Evolutionary conservation across 2,888 invertebrate genomes (phyloP).

Genomic region (Lathronympha strigana): DNA sequence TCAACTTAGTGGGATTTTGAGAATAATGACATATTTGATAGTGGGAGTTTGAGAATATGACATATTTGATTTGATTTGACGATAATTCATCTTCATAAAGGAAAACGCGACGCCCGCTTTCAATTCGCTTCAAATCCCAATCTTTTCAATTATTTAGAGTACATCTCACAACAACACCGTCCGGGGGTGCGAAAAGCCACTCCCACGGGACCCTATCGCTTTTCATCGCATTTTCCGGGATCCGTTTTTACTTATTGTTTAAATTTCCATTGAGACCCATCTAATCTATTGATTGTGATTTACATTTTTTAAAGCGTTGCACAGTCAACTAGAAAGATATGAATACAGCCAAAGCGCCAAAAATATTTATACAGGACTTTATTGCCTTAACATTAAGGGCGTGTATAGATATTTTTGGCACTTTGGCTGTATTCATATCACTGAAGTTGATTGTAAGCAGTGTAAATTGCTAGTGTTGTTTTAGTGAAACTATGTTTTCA

Average conservation of each 20-base stretch:
- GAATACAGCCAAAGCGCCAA: not conserved
- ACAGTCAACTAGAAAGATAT: not conserved
- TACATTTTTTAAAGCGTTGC: conserved; percentile 4
- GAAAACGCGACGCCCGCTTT: not conserved
- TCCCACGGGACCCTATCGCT: conserved; percentile 21
- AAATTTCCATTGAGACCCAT: conserved; percentile 26
- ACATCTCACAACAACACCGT: conserved; percentile 11
- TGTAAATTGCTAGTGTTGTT: too few species aligned
- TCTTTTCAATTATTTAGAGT: conserved; percentile 28
- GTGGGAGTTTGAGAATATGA: too few species aligned
- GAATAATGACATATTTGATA: too few species aligned
- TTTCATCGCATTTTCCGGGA: conserved; percentile 3
- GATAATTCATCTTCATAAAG: too few species aligned
- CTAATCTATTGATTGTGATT: conserved; percentile 23
- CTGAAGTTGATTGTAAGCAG: too few species aligned
- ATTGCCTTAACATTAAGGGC: too few species aligned
- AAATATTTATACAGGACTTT: too few species aligned
- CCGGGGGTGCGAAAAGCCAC: conserved; percentile 9
- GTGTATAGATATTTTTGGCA: too few species aligned
- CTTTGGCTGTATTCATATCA: too few species aligned
- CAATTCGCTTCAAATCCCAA: not conserved
- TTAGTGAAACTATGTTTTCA: too few species aligned
- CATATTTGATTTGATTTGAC: too few species aligned
- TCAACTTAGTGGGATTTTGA: too few species aligned
- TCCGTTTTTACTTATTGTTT: not conserved